These are phyloP conservation scores for Cossypha polioptera DNA, from an alignment of 2,797 vertebrate genomes.

Conservation along the genomic window DNA sequence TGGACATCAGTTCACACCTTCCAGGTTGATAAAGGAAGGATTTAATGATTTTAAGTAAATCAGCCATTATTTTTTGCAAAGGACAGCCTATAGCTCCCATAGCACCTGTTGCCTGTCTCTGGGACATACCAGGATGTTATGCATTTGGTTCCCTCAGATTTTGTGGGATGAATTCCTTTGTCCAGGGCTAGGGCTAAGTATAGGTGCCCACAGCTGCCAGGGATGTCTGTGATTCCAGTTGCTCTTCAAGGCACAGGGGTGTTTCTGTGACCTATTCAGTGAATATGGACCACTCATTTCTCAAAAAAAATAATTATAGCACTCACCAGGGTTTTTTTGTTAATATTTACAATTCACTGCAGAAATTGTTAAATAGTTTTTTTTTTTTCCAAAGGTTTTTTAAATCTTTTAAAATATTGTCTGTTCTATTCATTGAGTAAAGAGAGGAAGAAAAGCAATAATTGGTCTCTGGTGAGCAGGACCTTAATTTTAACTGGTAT, in stretches of 20 bases:
- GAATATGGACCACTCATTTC: not conserved
- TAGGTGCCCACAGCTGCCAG: not conserved
- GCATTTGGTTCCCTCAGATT: not conserved
- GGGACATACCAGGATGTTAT: rapidly evolving
- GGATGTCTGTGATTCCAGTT: not conserved
- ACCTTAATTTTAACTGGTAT: conserved; percentile 5
- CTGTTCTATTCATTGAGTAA: not conserved
- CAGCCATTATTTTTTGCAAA: not conserved
- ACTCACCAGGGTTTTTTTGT: not conserved
- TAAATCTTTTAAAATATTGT: not conserved
- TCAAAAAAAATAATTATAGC: not conserved
- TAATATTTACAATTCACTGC: not conserved
- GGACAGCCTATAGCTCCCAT: not conserved
- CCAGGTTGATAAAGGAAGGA: not conserved
- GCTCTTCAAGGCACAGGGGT: not conserved
- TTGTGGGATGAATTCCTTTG: not conserved
- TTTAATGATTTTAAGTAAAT: not conserved
- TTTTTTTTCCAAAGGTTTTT: not conserved
- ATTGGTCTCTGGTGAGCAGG: not conserved
- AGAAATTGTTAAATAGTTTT: not conserved
- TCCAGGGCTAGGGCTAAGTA: not conserved
- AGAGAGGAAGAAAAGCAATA: not conserved
- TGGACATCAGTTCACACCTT: not conserved
- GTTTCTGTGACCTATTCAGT: not conserved
- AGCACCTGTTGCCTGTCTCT: not conserved